A percentile compares a stretch with the other conserved stretches of the same genome.
Evolutionary conservation across 2,797 vertebrate genomes (phyloP).

Genomic region (Nyctalus aviator): DNA sequence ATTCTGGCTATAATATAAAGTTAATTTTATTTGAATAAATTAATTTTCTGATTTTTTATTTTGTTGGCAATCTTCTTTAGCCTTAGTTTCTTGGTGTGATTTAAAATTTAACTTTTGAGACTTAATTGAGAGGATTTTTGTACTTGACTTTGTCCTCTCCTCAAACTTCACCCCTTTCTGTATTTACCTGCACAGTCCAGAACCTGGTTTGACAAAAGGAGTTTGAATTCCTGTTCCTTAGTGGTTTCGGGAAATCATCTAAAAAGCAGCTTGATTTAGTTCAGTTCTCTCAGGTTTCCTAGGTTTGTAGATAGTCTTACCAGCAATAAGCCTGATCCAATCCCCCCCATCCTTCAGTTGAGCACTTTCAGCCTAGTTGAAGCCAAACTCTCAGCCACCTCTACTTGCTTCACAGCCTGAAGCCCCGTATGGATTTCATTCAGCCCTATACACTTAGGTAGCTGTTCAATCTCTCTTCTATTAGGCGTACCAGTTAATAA

Average conservation of each 20-base stretch:
- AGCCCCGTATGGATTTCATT: neutral
- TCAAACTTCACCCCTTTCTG: neutral
- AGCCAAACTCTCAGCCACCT: neutral
- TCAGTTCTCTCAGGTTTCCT: slow-evolving; percentile 4
- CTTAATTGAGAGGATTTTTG: neutral
- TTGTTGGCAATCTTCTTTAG: neutral
- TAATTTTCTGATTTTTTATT: slow-evolving; percentile 6
- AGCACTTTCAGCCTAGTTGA: neutral
- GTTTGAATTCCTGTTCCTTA: neutral
- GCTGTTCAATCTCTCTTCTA: neutral
- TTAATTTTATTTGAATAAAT: slow-evolving; percentile 5
- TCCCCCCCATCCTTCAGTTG: neutral
- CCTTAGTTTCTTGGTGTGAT: neutral
- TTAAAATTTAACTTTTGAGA: slow-evolving; percentile 35
- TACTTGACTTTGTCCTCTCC: neutral
- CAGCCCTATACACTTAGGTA: neutral
- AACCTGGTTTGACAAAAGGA: neutral
- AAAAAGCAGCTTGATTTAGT: neutral
- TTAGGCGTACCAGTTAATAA: neutral
- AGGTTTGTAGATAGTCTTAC: neutral
- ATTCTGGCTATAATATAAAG: neutral
- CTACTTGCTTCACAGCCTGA: neutral
- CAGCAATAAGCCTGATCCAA: neutral
- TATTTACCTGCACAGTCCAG: neutral
- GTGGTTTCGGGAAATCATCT: neutral